Evolutionary conservation across 2,888 invertebrate genomes (phyloP).

Genomic region (Phlogophora meticulosa): DNA sequence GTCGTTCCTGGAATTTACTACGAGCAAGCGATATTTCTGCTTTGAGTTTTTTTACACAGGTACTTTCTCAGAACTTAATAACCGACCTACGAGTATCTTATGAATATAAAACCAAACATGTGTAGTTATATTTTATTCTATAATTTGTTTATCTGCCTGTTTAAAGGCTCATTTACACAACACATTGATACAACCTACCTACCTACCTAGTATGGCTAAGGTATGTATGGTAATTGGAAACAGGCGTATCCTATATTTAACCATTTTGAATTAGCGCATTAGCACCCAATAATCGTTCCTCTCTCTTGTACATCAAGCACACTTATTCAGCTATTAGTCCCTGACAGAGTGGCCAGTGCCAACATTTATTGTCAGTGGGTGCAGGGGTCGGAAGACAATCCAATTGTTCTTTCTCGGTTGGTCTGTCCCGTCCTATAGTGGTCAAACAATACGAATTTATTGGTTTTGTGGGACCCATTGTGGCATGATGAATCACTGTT

Average conservation of each 20-base stretch:
- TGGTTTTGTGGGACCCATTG: constrained; percentile 53
- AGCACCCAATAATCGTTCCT: not conserved
- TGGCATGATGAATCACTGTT: constrained; percentile 55
- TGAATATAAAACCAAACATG: not conserved
- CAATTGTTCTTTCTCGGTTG: constrained; percentile 63
- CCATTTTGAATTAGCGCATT: not conserved
- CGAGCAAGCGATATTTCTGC: not conserved
- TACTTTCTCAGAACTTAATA: constrained; percentile 2
- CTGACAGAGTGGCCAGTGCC: constrained; percentile 40
- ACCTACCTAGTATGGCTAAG: too few species aligned
- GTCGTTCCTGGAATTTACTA: constrained; percentile 6
- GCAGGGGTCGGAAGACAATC: constrained; percentile 60
- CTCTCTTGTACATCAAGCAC: constrained; percentile 4
- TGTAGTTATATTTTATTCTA: not conserved
- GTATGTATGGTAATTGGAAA: too few species aligned
- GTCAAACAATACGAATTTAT: constrained; percentile 62
- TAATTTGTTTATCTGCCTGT: too few species aligned
- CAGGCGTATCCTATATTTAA: not conserved
- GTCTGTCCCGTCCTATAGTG: constrained; percentile 48
- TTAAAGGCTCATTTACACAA: too few species aligned
- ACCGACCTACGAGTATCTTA: not conserved
- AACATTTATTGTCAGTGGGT: constrained; percentile 55
- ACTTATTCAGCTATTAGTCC: constrained; percentile 48
- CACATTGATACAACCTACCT: too few species aligned
- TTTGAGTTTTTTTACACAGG: constrained; percentile 1